Evolutionary conservation across 1,140 invertebrate species (phyloP), one percentile per base, ranked within the genome.

Genomic region (Yoshiicerus persimilis): DNA sequence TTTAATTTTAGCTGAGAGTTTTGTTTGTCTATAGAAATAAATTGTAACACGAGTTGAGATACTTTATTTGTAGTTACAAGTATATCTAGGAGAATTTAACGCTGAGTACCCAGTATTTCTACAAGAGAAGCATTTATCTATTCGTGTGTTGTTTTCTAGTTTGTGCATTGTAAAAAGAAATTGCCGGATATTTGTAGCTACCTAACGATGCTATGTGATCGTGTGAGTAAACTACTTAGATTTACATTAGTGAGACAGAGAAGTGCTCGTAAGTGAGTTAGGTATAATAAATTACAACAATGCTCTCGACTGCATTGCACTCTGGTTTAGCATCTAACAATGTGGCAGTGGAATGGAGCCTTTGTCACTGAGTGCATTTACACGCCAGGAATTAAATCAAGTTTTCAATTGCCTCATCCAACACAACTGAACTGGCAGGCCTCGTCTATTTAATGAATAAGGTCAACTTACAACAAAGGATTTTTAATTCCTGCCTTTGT

Each of bases 401-500:
- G 75, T 80, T 80, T 80, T 80, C 75, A 34, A 80, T 77, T 77
- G 70, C 70, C 20, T n/a, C 32, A 34, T n/a, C 30, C 32, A 38
- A 80, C 75, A 77, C 27, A 36, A 77, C 70, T 32, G 27, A 75
- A 62, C 20, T 23, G 56, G 20, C 70, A 77, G 70, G 32, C 70
- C 27, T 34, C 75, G 30, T 36, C 75, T 80, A 80, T 80, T 80
- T 38, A 80, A 80, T 80, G 75, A 80, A 80, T 80, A 80, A 80
- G 75, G 75, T 80, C 75, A 80, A 34, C 13, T 80, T n/a, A 34
- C 75, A 80, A 80, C 75, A 80, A 80, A 80, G 30, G 75, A 80
- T 36, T 70, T 80, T 80, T 80, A 80, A 80, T 80, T 80, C 75
- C 75, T 80, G 75, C 75, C 75, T 80, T 80, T 80, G 34, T 80